A percentile compares a stretch with the other conserved stretches of the same genome.
These are phyloP conservation scores for Lasioglossum baleicum DNA, from an alignment of 1,140 invertebrate species.

Conservation along the genomic window DNA sequence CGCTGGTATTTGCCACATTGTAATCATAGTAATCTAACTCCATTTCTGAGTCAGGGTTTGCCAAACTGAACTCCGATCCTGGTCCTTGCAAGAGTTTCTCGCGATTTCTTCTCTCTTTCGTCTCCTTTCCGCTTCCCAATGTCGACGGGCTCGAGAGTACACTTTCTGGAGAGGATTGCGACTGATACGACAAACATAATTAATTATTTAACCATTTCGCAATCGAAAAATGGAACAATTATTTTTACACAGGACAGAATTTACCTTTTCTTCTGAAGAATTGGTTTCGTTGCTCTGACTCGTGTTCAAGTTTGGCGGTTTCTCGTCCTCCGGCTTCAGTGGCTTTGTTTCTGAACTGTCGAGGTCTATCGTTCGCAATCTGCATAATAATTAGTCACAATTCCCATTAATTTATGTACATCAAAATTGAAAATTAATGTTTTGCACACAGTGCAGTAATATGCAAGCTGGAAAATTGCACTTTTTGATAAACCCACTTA, in stretches of 20 bases:
- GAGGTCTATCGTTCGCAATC: constrained; percentile 28
- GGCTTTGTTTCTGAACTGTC: not conserved
- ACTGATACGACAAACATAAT: not conserved
- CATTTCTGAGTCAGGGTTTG: constrained; percentile 86
- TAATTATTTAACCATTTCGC: not conserved
- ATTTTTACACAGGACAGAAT: no score
- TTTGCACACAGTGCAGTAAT: no score
- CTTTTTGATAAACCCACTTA: no score
- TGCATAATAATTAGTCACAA: not conserved
- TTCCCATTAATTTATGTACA: no score
- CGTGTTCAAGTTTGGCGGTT: not conserved
- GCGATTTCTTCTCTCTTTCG: constrained; percentile 88
- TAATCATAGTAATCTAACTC: constrained; percentile 95
- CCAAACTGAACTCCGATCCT: constrained; percentile 89
- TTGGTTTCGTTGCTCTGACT: constrained; percentile 9
- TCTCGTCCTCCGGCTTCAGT: not conserved
- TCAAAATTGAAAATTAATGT: no score
- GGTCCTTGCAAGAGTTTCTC: constrained; percentile 84
- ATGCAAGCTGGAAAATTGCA: no score
- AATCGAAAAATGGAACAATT: not conserved
- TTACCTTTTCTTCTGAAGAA: constrained; percentile 26
- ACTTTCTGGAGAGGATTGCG: constrained; percentile 83
- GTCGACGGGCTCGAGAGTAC: constrained; percentile 77
- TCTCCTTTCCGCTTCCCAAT: constrained; percentile 82
- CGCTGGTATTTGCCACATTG: constrained; percentile 89